phyloP scores from a whole-genome alignment of 2,113 vertebrate species.

The Nothoprocta perdicaria region DNA sequence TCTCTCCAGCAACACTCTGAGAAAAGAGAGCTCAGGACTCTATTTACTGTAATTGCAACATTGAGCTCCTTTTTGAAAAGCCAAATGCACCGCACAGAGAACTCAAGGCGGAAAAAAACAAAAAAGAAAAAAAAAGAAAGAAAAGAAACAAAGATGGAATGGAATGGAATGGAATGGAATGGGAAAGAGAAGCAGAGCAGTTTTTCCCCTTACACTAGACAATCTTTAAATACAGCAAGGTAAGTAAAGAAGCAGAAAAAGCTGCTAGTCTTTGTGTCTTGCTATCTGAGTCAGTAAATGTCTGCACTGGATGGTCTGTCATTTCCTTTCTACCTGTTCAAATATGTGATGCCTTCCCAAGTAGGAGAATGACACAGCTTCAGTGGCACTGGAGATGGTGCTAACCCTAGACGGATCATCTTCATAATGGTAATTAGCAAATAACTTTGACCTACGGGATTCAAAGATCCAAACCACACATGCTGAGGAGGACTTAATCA shows the following conservation, averaged over 20 bases:
- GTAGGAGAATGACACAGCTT: neutral
- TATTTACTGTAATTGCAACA: too few species aligned
- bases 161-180: too few species aligned
- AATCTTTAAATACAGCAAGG: too few species aligned
- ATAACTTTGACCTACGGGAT: neutral
- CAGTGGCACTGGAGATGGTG: rapidly evolving
- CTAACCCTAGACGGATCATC: rapidly evolving
- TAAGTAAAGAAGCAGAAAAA: neutral
- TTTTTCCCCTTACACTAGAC: too few species aligned
- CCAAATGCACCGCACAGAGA: too few species aligned
- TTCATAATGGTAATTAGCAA: neutral
- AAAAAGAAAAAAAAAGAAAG: too few species aligned
- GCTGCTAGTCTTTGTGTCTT: rapidly evolving
- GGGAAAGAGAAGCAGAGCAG: too few species aligned
- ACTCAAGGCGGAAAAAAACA: too few species aligned
- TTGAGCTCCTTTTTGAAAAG: too few species aligned
- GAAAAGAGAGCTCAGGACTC: too few species aligned
- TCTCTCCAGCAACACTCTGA: too few species aligned
- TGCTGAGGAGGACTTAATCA: neutral
- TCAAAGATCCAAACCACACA: rapidly evolving
- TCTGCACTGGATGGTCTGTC: neutral
- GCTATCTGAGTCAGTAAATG: neutral
- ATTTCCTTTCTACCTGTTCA: neutral
- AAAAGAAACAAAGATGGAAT: too few species aligned
- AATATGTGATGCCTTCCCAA: neutral